These are phyloP conservation scores for Eulemur rubriventer DNA, from an alignment of 2,797 vertebrate species.

Conservation along the genomic window DNA sequence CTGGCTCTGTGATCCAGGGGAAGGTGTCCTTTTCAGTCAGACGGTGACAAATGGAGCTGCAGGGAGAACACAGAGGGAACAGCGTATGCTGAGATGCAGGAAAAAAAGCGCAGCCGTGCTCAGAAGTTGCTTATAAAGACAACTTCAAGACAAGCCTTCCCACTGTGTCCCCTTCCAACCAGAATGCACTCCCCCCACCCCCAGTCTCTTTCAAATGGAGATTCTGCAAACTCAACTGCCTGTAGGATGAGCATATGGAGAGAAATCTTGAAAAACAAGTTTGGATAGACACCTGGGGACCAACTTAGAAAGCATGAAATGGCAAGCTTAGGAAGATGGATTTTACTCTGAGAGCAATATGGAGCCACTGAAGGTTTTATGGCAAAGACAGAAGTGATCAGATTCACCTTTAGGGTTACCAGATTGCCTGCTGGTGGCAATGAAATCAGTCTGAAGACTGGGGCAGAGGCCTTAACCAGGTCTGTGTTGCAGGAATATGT, in stretches of 20 bases:
- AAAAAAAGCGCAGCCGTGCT: not conserved
- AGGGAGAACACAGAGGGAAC: fast-evolving
- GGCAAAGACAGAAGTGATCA: not conserved
- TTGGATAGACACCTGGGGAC: not conserved
- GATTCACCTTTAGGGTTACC: not conserved
- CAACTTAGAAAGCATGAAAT: not conserved
- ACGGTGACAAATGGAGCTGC: not conserved
- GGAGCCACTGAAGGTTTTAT: not conserved
- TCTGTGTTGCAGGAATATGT: fast-evolving
- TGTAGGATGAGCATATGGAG: not conserved
- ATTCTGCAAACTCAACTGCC: not conserved
- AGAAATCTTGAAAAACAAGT: not conserved
- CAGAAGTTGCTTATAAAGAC: not conserved
- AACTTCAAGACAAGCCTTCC: not conserved
- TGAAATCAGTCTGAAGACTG: not conserved
- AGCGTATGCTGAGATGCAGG: not conserved
- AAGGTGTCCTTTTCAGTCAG: not conserved
- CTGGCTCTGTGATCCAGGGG: not conserved
- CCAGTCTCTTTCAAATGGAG: not conserved
- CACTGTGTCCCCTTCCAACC: not conserved
- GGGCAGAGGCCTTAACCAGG: not conserved
- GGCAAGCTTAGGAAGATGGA: not conserved
- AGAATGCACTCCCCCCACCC: not conserved
- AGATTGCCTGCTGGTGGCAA: not conserved
- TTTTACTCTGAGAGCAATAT: not conserved